Evolutionary conservation across 1,140 invertebrate genomes (phyloP).

Genomic region (Drosophila mayri): DNA sequence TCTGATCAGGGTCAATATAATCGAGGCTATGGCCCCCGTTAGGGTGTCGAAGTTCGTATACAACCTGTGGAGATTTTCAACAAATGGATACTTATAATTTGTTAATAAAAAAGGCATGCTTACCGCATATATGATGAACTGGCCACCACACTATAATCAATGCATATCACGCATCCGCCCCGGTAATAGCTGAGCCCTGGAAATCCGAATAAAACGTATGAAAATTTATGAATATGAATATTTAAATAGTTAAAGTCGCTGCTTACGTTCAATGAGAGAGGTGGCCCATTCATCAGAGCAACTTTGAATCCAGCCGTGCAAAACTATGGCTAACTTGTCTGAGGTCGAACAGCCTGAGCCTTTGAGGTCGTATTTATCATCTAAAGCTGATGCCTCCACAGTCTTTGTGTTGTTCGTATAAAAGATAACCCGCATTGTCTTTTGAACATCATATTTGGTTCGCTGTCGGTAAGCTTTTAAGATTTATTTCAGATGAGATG

Average conservation of each 20-base stretch:
- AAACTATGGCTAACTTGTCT: constrained; percentile 74
- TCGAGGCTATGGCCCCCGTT: constrained; percentile 51
- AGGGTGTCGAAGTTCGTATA: constrained; percentile 66
- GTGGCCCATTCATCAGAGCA: constrained; percentile 73
- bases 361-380: constrained; percentile 40
- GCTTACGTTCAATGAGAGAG: constrained; percentile 72
- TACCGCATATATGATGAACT: constrained; percentile 70
- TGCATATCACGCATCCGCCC: constrained; percentile 80
- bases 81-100: neutral
- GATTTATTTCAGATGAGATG: neutral
- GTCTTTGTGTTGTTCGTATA: constrained; percentile 69
- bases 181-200: constrained; percentile 75
- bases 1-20: constrained; percentile 55
- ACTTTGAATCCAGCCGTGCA: constrained; percentile 83
- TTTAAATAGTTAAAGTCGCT: neutral
- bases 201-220: constrained; percentile 12
- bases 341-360: constrained; percentile 52
- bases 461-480: constrained; percentile 29
- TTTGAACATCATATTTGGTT: constrained; percentile 45
- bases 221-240: neutral
- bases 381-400: constrained; percentile 39
- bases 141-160: constrained; percentile 72
- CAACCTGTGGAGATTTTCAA: constrained; percentile 30
- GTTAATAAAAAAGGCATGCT: neutral
- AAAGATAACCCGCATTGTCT: constrained; percentile 61